Evolutionary conservation across 2,888 invertebrate genomes (phyloP).

Genomic region (Branchellion lobata): DNA sequence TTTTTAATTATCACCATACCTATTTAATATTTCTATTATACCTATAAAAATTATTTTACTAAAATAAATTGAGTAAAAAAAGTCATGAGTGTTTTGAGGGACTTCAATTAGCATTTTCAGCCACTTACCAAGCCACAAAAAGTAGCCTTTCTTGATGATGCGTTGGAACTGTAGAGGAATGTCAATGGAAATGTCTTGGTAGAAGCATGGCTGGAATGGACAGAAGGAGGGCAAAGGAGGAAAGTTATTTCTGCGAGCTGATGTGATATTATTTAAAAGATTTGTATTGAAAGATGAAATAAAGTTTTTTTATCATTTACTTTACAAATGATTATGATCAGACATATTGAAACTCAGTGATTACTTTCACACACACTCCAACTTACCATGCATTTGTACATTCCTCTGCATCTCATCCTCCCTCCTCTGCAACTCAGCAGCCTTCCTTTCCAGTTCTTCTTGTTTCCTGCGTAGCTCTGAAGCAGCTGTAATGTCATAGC

Average conservation of each 20-base stretch:
- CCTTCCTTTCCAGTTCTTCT: conserved; percentile 82
- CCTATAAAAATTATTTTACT: no score
- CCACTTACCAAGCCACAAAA: conserved; percentile 86
- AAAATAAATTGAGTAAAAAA: no score
- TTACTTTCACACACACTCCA: no score
- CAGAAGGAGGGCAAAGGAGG: conserved; percentile 87
- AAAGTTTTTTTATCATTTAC: no score
- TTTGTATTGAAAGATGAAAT: no score
- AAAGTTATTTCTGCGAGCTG: conserved; percentile 87
- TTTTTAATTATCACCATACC: no score
- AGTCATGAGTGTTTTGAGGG: no score
- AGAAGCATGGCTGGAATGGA: conserved; percentile 91
- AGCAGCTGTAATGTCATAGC: conserved; percentile 62
- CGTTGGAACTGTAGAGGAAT: conserved; percentile 96
- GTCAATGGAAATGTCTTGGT: conserved; percentile 97
- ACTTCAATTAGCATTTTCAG: no score
- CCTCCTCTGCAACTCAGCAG: conserved; percentile 80
- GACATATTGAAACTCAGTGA: no score
- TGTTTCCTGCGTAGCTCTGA: conserved; percentile 62
- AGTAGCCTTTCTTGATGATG: conserved; percentile 88
- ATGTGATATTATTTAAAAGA: conserved; percentile 66
- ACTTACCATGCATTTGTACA: conserved; percentile 45
- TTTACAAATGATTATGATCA: no score
- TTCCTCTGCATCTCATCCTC: conserved; percentile 71
- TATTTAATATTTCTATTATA: no score